phyloP scores from a whole-genome alignment of 2,113 vertebrate species.

The Nothobranchius furzeri region DNA sequence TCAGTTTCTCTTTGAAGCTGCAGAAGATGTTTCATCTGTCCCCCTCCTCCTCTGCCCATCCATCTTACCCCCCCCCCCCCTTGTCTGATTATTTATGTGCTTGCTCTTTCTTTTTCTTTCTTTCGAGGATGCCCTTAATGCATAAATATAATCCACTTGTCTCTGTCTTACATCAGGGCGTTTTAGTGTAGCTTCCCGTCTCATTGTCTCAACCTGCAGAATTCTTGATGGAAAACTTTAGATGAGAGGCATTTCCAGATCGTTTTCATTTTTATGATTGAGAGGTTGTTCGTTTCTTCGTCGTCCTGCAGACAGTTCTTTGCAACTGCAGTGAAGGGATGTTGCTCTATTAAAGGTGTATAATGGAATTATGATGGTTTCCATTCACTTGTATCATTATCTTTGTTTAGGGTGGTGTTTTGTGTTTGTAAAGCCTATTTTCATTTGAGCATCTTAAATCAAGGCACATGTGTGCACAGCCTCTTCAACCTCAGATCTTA shows the following conservation, averaged over 20 bases:
- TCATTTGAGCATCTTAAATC: no score
- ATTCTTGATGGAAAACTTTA: background rate
- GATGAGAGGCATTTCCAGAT: background rate
- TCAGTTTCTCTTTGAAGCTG: conserved; percentile 60
- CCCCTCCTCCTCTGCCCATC: conserved; percentile 18
- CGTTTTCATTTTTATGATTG: background rate
- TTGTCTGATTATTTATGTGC: conserved; percentile 50
- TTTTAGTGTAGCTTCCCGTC: conserved; percentile 6
- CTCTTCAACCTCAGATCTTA: no score
- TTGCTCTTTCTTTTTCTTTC: conserved; percentile 38
- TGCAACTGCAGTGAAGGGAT: background rate
- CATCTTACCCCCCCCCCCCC: conserved; percentile 25
- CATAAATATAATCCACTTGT: conserved; percentile 15
- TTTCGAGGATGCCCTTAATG: conserved; percentile 9
- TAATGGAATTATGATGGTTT: no score
- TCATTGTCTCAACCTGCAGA: conserved; percentile 1
- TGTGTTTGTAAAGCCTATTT: no score
- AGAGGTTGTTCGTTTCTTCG: background rate
- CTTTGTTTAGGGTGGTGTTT: no score
- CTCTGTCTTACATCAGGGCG: conserved; percentile 24
- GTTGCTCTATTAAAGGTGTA: no score
- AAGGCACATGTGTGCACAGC: no score
- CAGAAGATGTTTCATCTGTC: conserved; percentile 49
- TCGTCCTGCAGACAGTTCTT: background rate
- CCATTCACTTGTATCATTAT: no score